phyloP scores from a whole-genome alignment of 2,888 invertebrate genomes.

The Ypsolopha sequella region DNA sequence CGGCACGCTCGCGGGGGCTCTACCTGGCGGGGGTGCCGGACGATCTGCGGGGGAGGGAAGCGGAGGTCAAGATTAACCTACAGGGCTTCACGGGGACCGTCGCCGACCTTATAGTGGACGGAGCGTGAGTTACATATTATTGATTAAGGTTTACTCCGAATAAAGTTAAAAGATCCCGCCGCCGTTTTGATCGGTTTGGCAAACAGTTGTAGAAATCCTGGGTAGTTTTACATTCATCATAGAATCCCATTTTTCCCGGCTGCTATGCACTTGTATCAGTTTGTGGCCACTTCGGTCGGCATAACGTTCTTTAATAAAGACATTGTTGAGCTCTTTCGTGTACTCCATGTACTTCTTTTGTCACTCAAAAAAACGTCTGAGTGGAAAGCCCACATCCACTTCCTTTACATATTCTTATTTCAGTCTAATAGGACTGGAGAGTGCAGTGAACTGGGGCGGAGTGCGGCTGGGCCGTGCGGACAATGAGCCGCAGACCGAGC shows the following conservation, averaged over 20 bases:
- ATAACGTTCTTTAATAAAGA: too few relatives aligned
- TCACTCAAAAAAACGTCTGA: too few relatives aligned
- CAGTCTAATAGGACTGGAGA: slow-evolving; percentile 42
- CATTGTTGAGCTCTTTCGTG: too few relatives aligned
- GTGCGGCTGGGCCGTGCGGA: slow-evolving; percentile 40
- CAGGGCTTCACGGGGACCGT: slow-evolving; percentile 82
- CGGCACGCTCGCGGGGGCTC: slow-evolving; percentile 70
- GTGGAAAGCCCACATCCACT: not conserved
- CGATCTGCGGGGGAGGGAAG: slow-evolving; percentile 70
- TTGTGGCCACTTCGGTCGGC: too few relatives aligned
- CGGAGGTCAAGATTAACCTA: slow-evolving; percentile 63
- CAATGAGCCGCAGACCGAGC: slow-evolving; percentile 17
- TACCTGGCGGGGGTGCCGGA: slow-evolving; percentile 82
- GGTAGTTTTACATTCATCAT: too few relatives aligned
- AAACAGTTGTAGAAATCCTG: too few relatives aligned
- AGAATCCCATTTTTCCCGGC: too few relatives aligned
- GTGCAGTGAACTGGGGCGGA: slow-evolving; percentile 30
- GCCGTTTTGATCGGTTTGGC: not conserved
- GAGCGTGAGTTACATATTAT: slow-evolving; percentile 70
- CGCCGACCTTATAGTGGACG: slow-evolving; percentile 86
- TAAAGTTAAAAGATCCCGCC: slow-evolving; percentile 12
- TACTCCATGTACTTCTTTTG: too few relatives aligned
- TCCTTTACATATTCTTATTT: not conserved
- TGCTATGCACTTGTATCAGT: too few relatives aligned
- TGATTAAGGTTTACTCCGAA: not conserved